phyloP scores from a whole-genome alignment of 1,140 invertebrate species.

The Drosophila ohnishii region DNA sequence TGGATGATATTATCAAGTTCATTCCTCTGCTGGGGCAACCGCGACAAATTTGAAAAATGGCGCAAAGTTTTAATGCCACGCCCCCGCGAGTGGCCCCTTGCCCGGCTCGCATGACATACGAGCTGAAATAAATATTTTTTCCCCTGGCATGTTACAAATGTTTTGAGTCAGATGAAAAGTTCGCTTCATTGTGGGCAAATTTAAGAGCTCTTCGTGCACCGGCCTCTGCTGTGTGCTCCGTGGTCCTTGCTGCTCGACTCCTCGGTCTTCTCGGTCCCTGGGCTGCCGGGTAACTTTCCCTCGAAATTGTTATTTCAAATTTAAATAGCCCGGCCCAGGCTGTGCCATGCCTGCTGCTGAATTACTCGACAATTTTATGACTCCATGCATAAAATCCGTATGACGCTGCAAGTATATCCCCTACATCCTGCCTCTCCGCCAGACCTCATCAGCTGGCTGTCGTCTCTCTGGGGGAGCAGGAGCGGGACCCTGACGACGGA shows the following conservation, averaged over 20 bases:
- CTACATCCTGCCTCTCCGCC: conserved; percentile 12
- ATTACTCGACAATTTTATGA: conserved; percentile 62
- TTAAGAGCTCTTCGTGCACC: conserved; percentile 42
- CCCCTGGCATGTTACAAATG: conserved; percentile 76
- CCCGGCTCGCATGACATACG: conserved; percentile 62
- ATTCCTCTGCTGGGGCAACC: conserved; percentile 55
- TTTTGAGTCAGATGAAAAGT: conserved; percentile 71
- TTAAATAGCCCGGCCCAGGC: conserved; percentile 44
- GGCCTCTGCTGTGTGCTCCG: neutral
- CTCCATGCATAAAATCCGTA: conserved; percentile 69
- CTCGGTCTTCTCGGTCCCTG: neutral
- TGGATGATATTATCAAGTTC: conserved; percentile 73
- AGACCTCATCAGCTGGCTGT: conserved; percentile 67
- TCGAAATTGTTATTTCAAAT: conserved; percentile 64
- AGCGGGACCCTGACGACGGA: neutral
- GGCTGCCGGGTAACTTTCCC: conserved; percentile 38
- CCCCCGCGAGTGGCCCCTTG: neutral
- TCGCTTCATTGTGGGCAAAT: conserved; percentile 58
- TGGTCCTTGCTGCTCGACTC: neutral
- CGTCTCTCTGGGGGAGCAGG: conserved; percentile 15
- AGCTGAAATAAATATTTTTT: conserved; percentile 77
- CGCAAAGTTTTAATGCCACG: conserved; percentile 70
- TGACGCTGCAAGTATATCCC: conserved; percentile 49
- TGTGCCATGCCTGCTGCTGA: conserved; percentile 40
- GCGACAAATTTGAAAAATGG: conserved; percentile 82